Conservation (phyloP, 1,140 invertebrate species). For the Calliphora vicina region DNA sequence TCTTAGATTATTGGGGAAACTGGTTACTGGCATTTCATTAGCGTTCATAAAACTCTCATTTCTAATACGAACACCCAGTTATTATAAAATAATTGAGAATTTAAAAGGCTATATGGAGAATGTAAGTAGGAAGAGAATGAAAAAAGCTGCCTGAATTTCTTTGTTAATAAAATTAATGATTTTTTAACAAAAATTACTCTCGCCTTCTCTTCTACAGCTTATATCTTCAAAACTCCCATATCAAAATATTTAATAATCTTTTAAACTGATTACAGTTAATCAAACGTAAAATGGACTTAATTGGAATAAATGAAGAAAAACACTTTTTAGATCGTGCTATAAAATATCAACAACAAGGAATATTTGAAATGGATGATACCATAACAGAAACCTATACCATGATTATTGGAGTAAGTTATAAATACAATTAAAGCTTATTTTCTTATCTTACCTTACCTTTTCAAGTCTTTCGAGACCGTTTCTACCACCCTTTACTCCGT, state of each 20-base stretch:
- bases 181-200: background rate
- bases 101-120: slow-evolving; percentile 25
- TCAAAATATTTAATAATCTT: background rate
- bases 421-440: background rate
- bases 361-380: slow-evolving; percentile 29
- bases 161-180: too few species aligned
- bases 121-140: background rate
- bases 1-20: slow-evolving; percentile 14
- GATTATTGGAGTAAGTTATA: slow-evolving; percentile 27
- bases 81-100: background rate
- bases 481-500: slow-evolving; percentile 31
- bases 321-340: slow-evolving; percentile 26
- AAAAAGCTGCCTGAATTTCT: too few species aligned
- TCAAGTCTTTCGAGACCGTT: slow-evolving; percentile 38
- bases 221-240: background rate
- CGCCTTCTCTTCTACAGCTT: background rate
- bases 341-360: slow-evolving; percentile 16
- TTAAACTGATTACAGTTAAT: background rate
- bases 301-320: background rate
- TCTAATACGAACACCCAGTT: slow-evolving; percentile 26
- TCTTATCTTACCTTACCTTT: background rate
- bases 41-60: slow-evolving; percentile 14
- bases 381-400: slow-evolving; percentile 35
- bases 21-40: background rate
- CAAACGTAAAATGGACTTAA: background rate